Conservation (phyloP, 2,113 vertebrate genomes). For the Amphiprion ocellaris region DNA sequence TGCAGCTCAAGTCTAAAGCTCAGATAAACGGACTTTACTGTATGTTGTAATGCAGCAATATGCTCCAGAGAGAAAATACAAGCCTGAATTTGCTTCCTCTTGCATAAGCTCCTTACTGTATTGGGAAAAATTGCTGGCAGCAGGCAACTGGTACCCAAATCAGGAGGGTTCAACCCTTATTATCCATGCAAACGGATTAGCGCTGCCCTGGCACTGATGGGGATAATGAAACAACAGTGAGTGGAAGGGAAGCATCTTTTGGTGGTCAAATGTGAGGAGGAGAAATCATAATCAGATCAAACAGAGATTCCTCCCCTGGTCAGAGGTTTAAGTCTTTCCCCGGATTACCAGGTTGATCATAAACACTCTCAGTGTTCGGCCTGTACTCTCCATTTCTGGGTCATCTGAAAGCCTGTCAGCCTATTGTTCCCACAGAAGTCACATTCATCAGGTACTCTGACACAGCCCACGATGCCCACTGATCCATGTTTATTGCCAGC, state of each 20-base stretch:
- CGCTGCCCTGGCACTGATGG: slow-evolving; percentile 4
- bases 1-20: not conserved
- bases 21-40: not conserved
- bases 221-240: slow-evolving; percentile 8
- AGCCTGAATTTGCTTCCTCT: slow-evolving; percentile 5
- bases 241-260: not conserved
- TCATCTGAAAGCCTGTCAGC: not conserved
- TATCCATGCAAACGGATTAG: slow-evolving; percentile 16
- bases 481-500: slow-evolving; percentile 40
- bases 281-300: not conserved
- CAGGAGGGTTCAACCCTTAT: slow-evolving; percentile 19
- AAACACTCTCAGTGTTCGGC: no score
- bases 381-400: not conserved
- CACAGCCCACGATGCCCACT: not conserved
- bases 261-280: not conserved
- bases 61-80: slow-evolving; percentile 2
- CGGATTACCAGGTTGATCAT: not conserved
- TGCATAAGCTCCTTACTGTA: slow-evolving; percentile 22
- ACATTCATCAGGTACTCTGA: slow-evolving; percentile 51
- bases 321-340: not conserved
- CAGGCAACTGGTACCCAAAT: slow-evolving; percentile 23
- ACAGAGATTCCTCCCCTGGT: not conserved
- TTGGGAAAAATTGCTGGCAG: slow-evolving; percentile 3
- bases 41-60: not conserved
- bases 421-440: not conserved